These are phyloP conservation scores for Amazona finschi DNA, from an alignment of 2,797 vertebrate genomes.

Conservation along the genomic window DNA sequence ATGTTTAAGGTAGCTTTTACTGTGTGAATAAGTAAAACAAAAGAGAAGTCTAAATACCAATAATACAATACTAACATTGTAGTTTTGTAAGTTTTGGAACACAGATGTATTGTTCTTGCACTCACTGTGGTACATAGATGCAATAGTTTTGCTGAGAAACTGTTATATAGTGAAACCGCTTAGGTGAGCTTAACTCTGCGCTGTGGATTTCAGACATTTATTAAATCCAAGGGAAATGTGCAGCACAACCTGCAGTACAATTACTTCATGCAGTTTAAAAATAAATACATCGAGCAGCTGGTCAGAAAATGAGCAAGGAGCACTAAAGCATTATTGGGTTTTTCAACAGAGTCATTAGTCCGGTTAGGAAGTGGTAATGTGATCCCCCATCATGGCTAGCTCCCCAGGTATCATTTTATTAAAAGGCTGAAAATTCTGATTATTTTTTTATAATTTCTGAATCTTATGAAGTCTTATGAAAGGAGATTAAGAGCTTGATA, in stretches of 20 bases:
- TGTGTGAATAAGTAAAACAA: background rate
- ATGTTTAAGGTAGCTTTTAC: background rate
- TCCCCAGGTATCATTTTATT: background rate
- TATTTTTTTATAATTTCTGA: background rate
- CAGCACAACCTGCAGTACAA: background rate
- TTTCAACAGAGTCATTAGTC: background rate
- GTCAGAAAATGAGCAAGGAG: background rate
- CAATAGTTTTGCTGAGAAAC: background rate
- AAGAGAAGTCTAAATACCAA: background rate
- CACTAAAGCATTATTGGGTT: background rate
- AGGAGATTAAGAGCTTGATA: background rate
- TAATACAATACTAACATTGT: background rate
- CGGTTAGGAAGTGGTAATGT: background rate
- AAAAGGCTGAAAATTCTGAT: background rate
- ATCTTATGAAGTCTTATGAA: background rate
- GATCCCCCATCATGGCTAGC: background rate
- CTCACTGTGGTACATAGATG: background rate
- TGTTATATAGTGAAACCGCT: background rate
- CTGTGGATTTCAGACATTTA: background rate
- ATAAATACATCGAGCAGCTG: background rate
- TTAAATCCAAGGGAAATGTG: background rate
- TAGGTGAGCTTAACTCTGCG: background rate
- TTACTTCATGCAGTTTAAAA: background rate
- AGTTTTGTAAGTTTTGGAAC: background rate
- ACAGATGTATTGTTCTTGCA: background rate